Conservation (phyloP, 2,888 invertebrate genomes). For the Harpagoxenus sublaevis region DNA sequence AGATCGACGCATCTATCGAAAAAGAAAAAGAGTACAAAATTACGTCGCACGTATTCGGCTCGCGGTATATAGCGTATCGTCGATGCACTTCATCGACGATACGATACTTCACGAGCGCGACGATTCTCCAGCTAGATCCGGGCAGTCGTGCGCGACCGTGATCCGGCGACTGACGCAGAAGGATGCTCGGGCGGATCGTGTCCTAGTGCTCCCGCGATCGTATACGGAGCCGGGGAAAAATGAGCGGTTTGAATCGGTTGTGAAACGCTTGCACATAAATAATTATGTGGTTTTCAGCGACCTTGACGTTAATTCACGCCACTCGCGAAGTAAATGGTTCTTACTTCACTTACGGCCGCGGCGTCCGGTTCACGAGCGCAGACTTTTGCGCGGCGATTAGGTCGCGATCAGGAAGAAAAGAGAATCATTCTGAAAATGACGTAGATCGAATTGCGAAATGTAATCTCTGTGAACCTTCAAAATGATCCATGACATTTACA, state of each 20-base stretch:
- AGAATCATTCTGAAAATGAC: not conserved
- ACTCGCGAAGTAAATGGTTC: not conserved
- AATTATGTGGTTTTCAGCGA: not conserved
- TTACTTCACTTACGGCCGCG: no score
- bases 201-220: not conserved
- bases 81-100: not conserved
- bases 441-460: not conserved
- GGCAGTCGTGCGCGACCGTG: conserved; percentile 33
- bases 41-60: conserved; percentile 36
- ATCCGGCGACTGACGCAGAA: conserved; percentile 35
- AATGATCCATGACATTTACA: not conserved
- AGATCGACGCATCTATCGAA: conserved; percentile 34
- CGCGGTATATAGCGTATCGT: conserved; percentile 6
- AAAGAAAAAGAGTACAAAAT: conserved; percentile 61
- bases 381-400: not conserved
- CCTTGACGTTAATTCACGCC: not conserved
- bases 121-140: conserved; percentile 8
- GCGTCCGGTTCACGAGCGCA: not conserved
- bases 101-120: not conserved
- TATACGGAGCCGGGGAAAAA: not conserved
- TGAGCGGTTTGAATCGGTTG: not conserved
- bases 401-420: not conserved
- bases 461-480: not conserved
- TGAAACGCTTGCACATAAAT: not conserved
- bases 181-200: not conserved